Conservation (phyloP, 2,888 invertebrate genomes). For the Hartigia nigra region DNA sequence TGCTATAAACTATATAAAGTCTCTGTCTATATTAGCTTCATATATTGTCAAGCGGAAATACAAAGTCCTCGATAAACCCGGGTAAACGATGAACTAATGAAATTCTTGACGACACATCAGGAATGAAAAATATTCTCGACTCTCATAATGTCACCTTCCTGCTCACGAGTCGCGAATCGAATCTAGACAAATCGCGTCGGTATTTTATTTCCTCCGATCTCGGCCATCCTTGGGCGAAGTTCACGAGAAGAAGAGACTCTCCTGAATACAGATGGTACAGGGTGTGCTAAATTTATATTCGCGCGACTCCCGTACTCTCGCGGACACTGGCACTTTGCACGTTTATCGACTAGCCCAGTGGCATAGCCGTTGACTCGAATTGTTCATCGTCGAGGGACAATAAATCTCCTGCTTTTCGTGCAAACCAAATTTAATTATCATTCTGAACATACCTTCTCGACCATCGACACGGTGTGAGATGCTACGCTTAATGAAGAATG, state of each 20-base stretch:
- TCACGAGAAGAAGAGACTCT: background rate
- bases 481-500: background rate
- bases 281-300: background rate
- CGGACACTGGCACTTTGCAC: background rate
- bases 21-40: background rate
- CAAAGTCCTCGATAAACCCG: background rate
- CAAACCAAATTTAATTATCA: conserved; percentile 11
- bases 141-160: background rate
- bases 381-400: background rate
- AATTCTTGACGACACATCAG: background rate
- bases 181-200: background rate
- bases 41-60: background rate
- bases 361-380: background rate
- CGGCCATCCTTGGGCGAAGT: background rate
- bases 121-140: background rate
- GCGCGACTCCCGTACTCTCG: background rate
- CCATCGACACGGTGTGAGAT: background rate
- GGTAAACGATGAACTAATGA: background rate
- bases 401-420: background rate
- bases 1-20: too few species aligned
- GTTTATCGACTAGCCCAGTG: background rate
- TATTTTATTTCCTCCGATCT: background rate
- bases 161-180: background rate
- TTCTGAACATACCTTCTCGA: conserved; percentile 4
- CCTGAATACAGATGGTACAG: background rate